Conservation (phyloP, 2,113 vertebrate species). For the Rhagologus leucostigma region DNA sequence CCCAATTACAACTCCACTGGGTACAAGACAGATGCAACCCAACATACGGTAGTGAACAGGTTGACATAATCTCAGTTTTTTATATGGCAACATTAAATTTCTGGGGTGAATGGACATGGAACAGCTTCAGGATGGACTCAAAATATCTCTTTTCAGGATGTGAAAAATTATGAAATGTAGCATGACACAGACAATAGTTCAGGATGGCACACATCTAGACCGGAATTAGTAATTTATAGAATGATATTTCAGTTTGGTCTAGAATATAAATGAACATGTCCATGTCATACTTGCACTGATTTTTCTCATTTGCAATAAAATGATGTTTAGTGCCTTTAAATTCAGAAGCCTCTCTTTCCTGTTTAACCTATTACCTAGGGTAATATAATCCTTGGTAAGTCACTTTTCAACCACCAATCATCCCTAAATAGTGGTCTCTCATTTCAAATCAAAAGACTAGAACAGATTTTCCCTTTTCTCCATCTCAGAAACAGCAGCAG, state of each 20-base stretch:
- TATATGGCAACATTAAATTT: not conserved
- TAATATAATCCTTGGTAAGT: conserved; percentile 50
- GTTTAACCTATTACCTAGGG: conserved; percentile 22
- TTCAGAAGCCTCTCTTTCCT: conserved; percentile 29
- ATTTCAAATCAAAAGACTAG: conserved; percentile 9
- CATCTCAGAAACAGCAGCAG: not conserved
- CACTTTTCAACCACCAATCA: conserved; percentile 25
- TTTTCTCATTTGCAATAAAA: conserved; percentile 55
- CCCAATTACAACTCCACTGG: not conserved
- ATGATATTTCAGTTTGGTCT: conserved; percentile 18
- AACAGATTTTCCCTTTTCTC: not conserved
- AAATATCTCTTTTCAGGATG: not conserved
- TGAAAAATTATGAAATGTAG: not conserved
- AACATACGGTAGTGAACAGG: not conserved
- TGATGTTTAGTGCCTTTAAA: conserved; percentile 28
- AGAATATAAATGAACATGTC: conserved; percentile 59
- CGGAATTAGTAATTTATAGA: conserved; percentile 51
- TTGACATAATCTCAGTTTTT: not conserved
- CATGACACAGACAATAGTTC: not conserved
- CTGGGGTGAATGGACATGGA: not conserved
- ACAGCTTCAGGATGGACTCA: not conserved
- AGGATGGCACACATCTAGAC: not conserved
- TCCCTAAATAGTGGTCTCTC: not conserved
- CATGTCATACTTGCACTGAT: conserved; percentile 3
- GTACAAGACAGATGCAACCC: not conserved